A percentile compares a stretch with the other conserved stretches of the same genome.
Evolutionary conservation across 2,888 invertebrate genomes (phyloP).

Genomic region (Drosophila austrosaltans): DNA sequence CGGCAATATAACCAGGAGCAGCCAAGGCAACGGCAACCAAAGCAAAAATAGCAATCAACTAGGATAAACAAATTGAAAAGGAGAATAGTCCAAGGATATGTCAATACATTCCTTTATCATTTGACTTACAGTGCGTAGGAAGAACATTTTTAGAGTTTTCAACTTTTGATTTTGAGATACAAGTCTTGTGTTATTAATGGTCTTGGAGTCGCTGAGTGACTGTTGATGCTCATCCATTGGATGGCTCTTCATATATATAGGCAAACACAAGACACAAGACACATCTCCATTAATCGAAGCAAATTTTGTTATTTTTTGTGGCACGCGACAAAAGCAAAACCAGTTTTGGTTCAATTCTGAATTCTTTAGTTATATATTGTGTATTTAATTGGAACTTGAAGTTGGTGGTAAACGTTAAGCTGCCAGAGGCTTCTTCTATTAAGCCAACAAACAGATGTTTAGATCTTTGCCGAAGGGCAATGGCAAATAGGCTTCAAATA

Average conservation of each 20-base stretch:
- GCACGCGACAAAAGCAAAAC: conserved; percentile 9
- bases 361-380: conserved; percentile 11
- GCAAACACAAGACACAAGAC: background rate
- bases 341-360: background rate
- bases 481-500: background rate
- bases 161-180: background rate
- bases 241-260: conserved; percentile 5
- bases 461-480: conserved; percentile 8
- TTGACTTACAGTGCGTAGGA: conserved; percentile 43
- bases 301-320: background rate
- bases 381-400: conserved; percentile 7
- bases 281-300: background rate
- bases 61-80: background rate
- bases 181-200: conserved; percentile 7
- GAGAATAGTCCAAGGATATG: background rate
- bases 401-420: background rate
- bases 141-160: conserved; percentile 39
- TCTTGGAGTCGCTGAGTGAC: conserved; percentile 7
- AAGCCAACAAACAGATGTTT: background rate
- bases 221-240: conserved; percentile 14
- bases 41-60: conserved; percentile 46
- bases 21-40: conserved; percentile 39
- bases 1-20: conserved; percentile 44
- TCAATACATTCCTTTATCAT: background rate
- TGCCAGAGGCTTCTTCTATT: conserved; percentile 4